Evolutionary conservation across 2,113 vertebrate genomes (phyloP).

Genomic region (Thryonomys swinderianus): DNA sequence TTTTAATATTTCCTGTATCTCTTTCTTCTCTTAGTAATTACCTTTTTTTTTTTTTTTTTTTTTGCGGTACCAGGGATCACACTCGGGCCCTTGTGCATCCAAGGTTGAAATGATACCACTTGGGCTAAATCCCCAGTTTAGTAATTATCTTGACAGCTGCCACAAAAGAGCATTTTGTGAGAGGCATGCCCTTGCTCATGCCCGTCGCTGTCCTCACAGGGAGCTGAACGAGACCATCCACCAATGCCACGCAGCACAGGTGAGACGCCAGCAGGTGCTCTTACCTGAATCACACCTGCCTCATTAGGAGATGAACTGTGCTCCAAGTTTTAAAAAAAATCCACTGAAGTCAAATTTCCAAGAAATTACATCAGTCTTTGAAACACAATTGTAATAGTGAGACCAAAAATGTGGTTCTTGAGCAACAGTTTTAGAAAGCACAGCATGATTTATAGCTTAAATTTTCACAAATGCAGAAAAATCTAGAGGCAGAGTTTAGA

Average conservation of each 20-base stretch:
- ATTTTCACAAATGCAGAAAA: conserved; percentile 47
- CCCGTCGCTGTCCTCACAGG: neutral
- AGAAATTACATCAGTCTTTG: conserved; percentile 22
- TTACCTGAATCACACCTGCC: neutral
- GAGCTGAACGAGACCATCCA: neutral
- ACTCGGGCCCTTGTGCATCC: too few species aligned
- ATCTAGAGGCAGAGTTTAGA: neutral
- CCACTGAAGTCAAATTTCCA: neutral
- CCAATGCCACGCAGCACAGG: neutral
- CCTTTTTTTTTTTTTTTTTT: too few species aligned
- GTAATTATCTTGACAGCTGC: conserved; percentile 15
- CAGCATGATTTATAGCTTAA: neutral
- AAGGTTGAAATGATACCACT: conserved; percentile 36
- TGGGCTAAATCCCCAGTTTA: conserved; percentile 17
- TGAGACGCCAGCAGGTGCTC: neutral
- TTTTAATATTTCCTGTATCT: conserved; percentile 27
- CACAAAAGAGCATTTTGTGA: neutral
- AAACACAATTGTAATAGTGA: neutral
- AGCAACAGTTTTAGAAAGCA: conserved; percentile 36
- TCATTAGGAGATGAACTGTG: neutral
- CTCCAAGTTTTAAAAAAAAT: conserved; percentile 6
- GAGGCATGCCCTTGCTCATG: neutral
- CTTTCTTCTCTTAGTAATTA: conserved; percentile 35
- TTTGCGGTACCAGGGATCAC: too few species aligned
- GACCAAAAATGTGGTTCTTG: neutral